Conservation (phyloP, 2,888 invertebrate genomes). For the Strigamia maritima region DNA sequence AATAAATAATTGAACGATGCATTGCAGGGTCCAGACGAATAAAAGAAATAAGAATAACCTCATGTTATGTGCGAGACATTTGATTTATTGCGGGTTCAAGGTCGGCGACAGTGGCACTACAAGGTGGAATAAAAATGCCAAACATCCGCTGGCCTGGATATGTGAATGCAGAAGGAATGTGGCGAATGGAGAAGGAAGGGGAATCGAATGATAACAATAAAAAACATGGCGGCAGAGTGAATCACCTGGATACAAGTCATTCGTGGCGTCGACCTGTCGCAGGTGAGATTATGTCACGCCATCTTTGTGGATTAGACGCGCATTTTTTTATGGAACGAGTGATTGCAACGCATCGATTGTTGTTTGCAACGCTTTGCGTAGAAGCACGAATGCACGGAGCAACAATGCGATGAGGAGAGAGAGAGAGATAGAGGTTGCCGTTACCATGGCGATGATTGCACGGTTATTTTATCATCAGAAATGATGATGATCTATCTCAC, state of each 20-base stretch:
- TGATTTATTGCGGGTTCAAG: neutral
- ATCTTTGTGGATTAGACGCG: slow-evolving; percentile 12
- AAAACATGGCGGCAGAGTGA: slow-evolving; percentile 21
- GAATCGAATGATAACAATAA: neutral
- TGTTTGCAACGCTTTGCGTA: neutral
- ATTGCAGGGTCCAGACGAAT: too few species aligned
- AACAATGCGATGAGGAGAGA: neutral
- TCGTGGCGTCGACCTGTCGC: slow-evolving; percentile 34
- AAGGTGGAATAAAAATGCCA: too few species aligned
- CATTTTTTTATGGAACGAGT: neutral
- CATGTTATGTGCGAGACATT: too few species aligned
- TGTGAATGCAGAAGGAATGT: neutral
- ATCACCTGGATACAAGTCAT: slow-evolving; percentile 31
- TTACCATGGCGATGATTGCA: slow-evolving; percentile 35
- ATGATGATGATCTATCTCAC: slow-evolving; percentile 5
- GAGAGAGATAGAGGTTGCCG: neutral
- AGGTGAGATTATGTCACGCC: slow-evolving; percentile 28
- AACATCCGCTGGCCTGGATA: neutral
- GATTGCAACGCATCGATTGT: neutral
- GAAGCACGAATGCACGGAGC: neutral
- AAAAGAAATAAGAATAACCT: too few species aligned
- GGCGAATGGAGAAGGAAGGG: neutral
- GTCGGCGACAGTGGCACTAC: neutral
- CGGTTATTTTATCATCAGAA: neutral
- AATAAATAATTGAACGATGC: neutral